Percentiles rank a stretch among this genome's conserved stretches.
phyloP scores from a whole-genome alignment of 2,888 invertebrate genomes.

The Ditula angustiorana region DNA sequence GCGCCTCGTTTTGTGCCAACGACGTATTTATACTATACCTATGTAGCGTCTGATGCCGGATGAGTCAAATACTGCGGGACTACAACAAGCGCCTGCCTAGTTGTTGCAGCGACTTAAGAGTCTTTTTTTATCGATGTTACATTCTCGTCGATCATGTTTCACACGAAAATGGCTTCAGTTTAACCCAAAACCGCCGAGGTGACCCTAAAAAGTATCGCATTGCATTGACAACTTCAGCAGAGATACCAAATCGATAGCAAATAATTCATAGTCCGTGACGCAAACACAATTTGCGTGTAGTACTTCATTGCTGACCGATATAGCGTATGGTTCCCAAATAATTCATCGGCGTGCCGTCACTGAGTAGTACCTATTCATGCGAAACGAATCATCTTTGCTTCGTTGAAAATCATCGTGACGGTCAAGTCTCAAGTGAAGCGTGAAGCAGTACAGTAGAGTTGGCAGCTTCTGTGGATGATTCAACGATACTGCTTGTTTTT shows the following conservation, averaged over 20 bases:
- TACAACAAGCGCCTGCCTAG: not conserved
- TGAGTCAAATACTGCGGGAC: conserved; percentile 15
- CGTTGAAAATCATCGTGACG: conserved; percentile 52
- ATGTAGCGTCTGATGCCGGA: conserved; percentile 1
- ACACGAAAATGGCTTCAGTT: conserved; percentile 23
- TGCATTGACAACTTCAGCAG: conserved; percentile 10
- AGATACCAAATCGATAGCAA: conserved; percentile 20
- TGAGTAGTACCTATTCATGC: conserved; percentile 55
- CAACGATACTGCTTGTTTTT: conserved; percentile 18
- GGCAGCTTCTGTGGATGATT: conserved; percentile 25
- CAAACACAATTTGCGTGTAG: conserved; percentile 50
- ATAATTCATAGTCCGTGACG: conserved; percentile 44
- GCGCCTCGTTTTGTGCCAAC: conserved; percentile 73
- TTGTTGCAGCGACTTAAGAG: not conserved
- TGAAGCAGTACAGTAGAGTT: conserved; percentile 43
- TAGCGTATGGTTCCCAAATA: conserved; percentile 61
- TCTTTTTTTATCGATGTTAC: not conserved
- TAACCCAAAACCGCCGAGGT: conserved; percentile 1
- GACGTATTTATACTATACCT: conserved; percentile 40
- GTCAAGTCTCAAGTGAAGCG: conserved; percentile 52
- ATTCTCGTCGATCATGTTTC: conserved; percentile 6
- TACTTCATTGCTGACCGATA: conserved; percentile 50
- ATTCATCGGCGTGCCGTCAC: conserved; percentile 46
- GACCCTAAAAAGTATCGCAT: conserved; percentile 14
- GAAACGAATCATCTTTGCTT: conserved; percentile 59